Base-by-base conservation (phyloP, 2,888 invertebrate genomes). In the Ptilodon capucinus region DNA sequence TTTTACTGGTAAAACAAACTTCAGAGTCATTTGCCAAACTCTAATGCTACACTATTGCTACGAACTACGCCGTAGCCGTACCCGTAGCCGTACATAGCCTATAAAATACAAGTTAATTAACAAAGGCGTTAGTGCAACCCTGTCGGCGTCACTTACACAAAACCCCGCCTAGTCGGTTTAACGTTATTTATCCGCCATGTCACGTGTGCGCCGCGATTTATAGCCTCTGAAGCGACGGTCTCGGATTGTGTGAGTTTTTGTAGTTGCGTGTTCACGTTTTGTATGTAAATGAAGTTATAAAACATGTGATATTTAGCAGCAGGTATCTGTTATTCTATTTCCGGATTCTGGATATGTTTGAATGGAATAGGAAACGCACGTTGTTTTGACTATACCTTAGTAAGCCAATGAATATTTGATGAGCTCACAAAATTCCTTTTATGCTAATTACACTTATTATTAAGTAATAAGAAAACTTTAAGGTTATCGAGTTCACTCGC, bases 171-270 rank as follows among this genome's bases (percentile, higher is more conserved):
- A 16, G 23, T 42, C 32, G 40, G 23, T 32, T 53, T 74, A 74
- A 77, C 73, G 19, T 23, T 40, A 6, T 40, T 40, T 40, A 25
- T 76, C 67, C 70, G 59, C 64, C 68, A 48, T 69, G 76, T 74
- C 74, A 74, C 75, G 74, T 68, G 63, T 65, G 55, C 55, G 65
- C 50, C 58, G 48, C 60, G 76, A 77, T 77, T 75, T 76, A 76
- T 75, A 65, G 53, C 40, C 5, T 11, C 14, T 13, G 32, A 32
- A 32, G 14, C 32, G 14, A 32, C 32, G 32, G 32, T 7, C 14
- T 28, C 6, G 32, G 32, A 32, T 32, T 32, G 13, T 13, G 14
- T 2, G 1, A 32, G 32, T 14, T 9, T 14, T 11, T 4, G 4
- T 35, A 35, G 35, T 16, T 18, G 17, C 8, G 17, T 7, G 35